Conservation (phyloP, 1,140 invertebrate species). For the Nixonia krombeini region DNA sequence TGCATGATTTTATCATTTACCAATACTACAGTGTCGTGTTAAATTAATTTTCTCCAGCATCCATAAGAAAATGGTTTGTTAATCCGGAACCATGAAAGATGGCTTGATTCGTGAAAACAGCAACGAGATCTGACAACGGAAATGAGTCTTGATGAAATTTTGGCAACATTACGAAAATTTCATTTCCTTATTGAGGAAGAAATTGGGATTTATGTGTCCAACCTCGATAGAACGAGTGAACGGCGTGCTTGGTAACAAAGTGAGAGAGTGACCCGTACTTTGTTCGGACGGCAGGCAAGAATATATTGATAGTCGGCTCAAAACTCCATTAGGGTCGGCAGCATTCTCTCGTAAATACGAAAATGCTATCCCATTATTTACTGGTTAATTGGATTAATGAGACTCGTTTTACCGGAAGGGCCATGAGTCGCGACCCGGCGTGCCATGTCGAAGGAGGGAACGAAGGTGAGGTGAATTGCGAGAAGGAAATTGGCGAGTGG, state of each 20-base stretch:
- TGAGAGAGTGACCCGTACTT: conserved; percentile 70
- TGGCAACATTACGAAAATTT: conserved; percentile 13
- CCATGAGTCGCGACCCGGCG: conserved; percentile 59
- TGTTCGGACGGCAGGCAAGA: conserved; percentile 62
- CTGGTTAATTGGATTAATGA: conserved; percentile 74
- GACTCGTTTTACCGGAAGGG: conserved; percentile 70
- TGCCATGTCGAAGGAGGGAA: conserved; percentile 41
- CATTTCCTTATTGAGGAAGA: conserved; percentile 24
- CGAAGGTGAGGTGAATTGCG: conserved; percentile 34
- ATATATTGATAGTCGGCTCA: conserved; percentile 73
- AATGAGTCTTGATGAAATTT: no score
- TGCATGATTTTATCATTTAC: no score
- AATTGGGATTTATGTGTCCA: conserved; percentile 56
- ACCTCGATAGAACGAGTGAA: conserved; percentile 11
- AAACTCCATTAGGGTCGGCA: conserved; percentile 69
- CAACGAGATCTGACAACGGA: no score
- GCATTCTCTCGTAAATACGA: conserved; percentile 68
- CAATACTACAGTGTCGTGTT: no score
- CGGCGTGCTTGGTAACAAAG: conserved; percentile 56
- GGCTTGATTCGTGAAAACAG: no score
- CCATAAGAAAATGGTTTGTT: no score
- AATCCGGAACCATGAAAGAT: no score
- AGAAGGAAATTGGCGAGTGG: conserved; percentile 43
- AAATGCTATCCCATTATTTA: conserved; percentile 73
- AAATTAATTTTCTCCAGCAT: no score